Evolutionary conservation across 2,797 vertebrate genomes (phyloP).

Genomic region (Percopsis omiscomaycus): DNA sequence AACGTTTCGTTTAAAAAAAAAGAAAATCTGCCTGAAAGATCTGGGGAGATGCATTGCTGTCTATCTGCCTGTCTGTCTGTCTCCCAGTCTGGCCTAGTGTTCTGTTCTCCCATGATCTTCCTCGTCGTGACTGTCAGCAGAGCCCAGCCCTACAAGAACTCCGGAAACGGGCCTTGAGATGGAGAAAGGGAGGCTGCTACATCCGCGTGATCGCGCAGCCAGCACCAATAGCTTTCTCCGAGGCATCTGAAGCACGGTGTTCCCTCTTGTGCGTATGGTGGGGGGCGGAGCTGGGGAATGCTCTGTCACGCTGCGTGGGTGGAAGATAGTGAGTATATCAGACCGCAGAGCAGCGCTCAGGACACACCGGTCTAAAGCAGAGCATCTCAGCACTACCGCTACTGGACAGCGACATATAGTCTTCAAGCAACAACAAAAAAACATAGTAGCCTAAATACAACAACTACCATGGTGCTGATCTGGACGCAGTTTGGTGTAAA

Average conservation of each 20-base stretch:
- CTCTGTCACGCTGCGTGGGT: constrained; percentile 76
- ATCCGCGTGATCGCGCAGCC: constrained; percentile 63
- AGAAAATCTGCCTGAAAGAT: constrained; percentile 17
- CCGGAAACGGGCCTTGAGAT: constrained; percentile 78
- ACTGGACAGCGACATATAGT: constrained; percentile 64
- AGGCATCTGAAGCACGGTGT: constrained; percentile 65
- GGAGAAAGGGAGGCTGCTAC: constrained; percentile 72
- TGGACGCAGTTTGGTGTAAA: constrained; percentile 83
- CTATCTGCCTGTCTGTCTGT: constrained; percentile 30
- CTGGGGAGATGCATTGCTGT: constrained; percentile 32
- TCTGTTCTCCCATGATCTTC: constrained; percentile 18
- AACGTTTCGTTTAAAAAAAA: constrained; percentile 3
- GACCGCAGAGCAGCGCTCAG: constrained; percentile 36
- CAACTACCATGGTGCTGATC: constrained; percentile 78
- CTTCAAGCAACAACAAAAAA: neutral
- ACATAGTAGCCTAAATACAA: neutral
- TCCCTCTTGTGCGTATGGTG: constrained; percentile 62
- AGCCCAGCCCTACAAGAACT: constrained; percentile 63
- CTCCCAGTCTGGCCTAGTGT: neutral
- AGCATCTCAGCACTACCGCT: constrained; percentile 64
- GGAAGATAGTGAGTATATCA: constrained; percentile 59
- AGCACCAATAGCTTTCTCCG: constrained; percentile 57
- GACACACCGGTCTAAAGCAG: constrained; percentile 23
- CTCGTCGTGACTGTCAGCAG: constrained; percentile 67
- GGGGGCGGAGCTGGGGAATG: constrained; percentile 74